Evolutionary conservation across 2,888 invertebrate species (phyloP), one percentile per base, ranked within the genome.

Genomic region (Lasius platythorax): DNA sequence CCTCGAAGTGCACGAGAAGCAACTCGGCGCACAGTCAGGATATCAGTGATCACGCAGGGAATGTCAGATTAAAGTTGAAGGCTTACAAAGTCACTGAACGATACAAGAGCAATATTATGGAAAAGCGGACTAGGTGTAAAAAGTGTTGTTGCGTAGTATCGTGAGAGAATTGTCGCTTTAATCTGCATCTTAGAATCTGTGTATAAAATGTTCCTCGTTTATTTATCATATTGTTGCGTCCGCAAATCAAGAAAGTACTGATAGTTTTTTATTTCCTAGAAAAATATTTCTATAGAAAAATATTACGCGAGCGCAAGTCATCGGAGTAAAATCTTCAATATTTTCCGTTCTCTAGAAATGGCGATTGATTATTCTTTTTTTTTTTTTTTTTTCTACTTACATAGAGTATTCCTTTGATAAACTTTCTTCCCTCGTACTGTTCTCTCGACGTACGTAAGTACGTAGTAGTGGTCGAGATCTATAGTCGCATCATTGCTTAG

Each of bases 141-240:
- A 93, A 92, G 82, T 93, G 93, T 83, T 95, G 95, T 86, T 95
- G 95, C 89, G 79, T 87, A 9, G 64, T 90, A 58, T 90, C 82
- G 76, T 90, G 82, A 76, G 23, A 37, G 56, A n/a, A 50, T 50
- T 50, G 40, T 63, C 43, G 18, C 15, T 72, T 70, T 83, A 67
- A 15, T 68, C 30, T 58, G 66, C 70, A 53, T 46, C 33, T 33
- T 68, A 53, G 64, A 63, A 58, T 72, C 70, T 63, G 64, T 46
- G 67, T 56, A 64, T 53, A 18, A 23, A 23, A 83, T 85, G 89
- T 89, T 89, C 89, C 89, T 89, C 81, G 74, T 87, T 89, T 86
- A 87, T 81, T 84, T 82, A 66, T 79, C 56, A 28, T 68, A 73
- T 53, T 28, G 72, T 46, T 30, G 18, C 18, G 33, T 33, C 15